These are phyloP conservation scores for mouse (Mus musculus) DNA, from an alignment of 2,113 vertebrate genomes.

Conservation along the genomic window GRCm39 chr4:32386001-32386500, in stretches of 20 bases:
- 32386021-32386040: not conserved
- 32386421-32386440: constrained; percentile 71
- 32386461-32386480: constrained; percentile 82
- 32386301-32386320: not conserved
- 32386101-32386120: not conserved
- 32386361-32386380: not conserved
- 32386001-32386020: not conserved
- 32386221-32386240: rapidly evolving
- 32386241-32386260: not conserved
- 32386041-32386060: not conserved
- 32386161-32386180: not conserved
- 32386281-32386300: not conserved
- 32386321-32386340: not conserved
- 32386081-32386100: not conserved
- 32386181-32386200: not conserved
- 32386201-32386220: not conserved
- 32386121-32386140: not conserved
- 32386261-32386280: not conserved
- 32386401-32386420: not conserved
- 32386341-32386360: not conserved
- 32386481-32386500: constrained; percentile 76
- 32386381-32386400: not conserved
- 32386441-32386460: constrained; percentile 83
- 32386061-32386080: not conserved
- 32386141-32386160: not conserved